A percentile compares a stretch with the other conserved stretches of the same genome.
Evolutionary conservation across 2,888 invertebrate species (phyloP).

Genomic region (Pecten maximus): DNA sequence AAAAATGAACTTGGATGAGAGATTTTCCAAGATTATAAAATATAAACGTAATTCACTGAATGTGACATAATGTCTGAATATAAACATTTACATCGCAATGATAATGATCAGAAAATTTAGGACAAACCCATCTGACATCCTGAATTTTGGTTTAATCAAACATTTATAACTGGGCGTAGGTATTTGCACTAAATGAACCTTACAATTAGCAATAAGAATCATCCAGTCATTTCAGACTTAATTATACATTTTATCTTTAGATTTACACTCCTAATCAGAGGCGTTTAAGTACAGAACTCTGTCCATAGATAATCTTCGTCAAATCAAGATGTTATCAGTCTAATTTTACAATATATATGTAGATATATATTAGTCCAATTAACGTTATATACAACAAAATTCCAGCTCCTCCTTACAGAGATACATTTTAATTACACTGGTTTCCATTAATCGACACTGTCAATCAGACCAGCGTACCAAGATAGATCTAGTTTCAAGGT

Average conservation of each 20-base stretch:
- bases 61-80: neutral
- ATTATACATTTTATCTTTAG: neutral
- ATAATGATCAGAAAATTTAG: neutral
- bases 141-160: neutral
- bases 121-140: neutral
- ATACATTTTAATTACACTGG: slow-evolving; percentile 1
- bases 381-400: neutral
- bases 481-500: neutral
- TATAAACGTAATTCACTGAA: neutral
- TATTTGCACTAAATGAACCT: neutral
- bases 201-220: neutral
- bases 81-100: neutral
- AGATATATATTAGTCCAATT: neutral
- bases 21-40: neutral
- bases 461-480: neutral
- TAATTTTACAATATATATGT: neutral
- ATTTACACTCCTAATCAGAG: neutral
- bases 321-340: neutral
- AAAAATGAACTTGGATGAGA: neutral
- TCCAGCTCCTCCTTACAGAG: neutral
- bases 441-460: neutral
- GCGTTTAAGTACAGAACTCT: neutral
- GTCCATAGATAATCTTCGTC: neutral
- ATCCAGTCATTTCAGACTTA: neutral
- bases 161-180: neutral